Percentiles rank a stretch among this genome's conserved stretches.
phyloP scores from a whole-genome alignment of 2,888 invertebrate species.

The Calliscelio sp. region DNA sequence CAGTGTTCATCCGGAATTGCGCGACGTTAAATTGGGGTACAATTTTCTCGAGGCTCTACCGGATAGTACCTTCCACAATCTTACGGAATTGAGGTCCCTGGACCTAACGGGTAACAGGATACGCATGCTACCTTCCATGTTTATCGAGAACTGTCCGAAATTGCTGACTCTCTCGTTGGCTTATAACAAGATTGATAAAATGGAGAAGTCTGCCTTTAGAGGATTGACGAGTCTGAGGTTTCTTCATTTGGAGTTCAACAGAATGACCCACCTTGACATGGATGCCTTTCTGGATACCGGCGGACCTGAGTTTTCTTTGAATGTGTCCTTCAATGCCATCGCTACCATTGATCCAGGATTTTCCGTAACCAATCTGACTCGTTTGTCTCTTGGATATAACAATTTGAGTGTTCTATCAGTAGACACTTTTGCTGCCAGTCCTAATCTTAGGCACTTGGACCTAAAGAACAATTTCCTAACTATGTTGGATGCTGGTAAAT shows the following conservation, averaged over 20 bases:
- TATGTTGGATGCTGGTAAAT: conserved; percentile 91
- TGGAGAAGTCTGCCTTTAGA: conserved; percentile 91
- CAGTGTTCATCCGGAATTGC: conserved; percentile 91
- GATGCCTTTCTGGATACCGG: conserved; percentile 83
- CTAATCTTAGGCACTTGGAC: conserved; percentile 92
- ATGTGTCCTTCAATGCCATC: conserved; percentile 93
- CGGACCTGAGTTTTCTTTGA: conserved; percentile 89
- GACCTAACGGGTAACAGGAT: conserved; percentile 93
- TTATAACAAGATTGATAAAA: conserved; percentile 91
- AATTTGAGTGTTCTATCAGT: conserved; percentile 90
- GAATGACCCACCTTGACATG: conserved; percentile 88
- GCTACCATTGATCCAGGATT: conserved; percentile 87
- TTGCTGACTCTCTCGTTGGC: conserved; percentile 94
- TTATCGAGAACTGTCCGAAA: conserved; percentile 92
- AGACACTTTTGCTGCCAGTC: conserved; percentile 90
- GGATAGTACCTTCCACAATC: conserved; percentile 90
- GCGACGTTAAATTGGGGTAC: conserved; percentile 93
- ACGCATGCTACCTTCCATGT: conserved; percentile 88
- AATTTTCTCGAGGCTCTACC: conserved; percentile 91
- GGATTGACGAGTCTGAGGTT: conserved; percentile 92
- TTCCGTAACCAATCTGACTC: conserved; percentile 90
- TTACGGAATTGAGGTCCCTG: conserved; percentile 91
- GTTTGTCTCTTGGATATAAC: conserved; percentile 94
- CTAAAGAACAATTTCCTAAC: conserved; percentile 93
- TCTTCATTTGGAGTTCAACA: conserved; percentile 93